A percentile compares a stretch with the other conserved stretches of the same genome.
These are phyloP conservation scores for Exaiptasia diaphana DNA, from an alignment of 64 coral and sea anemone genomes.

Conservation along the genomic window DNA sequence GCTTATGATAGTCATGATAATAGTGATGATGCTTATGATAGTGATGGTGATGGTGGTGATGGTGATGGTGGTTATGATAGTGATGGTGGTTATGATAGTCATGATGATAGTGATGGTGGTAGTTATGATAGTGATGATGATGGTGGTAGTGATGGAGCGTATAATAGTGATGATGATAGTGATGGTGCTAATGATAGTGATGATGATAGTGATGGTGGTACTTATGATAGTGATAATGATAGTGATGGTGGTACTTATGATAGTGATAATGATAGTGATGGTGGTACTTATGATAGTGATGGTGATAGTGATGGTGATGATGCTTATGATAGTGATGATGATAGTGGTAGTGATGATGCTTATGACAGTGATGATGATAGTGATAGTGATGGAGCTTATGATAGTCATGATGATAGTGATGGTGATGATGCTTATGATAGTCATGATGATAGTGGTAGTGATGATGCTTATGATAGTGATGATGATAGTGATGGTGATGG, in stretches of 20 bases:
- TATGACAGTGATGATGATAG: not conserved
- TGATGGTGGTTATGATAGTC: not conserved
- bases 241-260: not conserved
- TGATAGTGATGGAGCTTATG: not conserved
- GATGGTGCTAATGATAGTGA: not conserved
- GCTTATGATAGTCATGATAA: not conserved
- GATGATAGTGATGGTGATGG: too few species aligned
- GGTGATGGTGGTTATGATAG: not conserved
- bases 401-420: too few species aligned
- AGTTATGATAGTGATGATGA: not conserved
- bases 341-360: not conserved
- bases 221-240: not conserved
- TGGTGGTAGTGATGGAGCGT: not conserved
- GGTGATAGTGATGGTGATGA: not conserved
- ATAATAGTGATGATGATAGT: not conserved
- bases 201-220: not conserved
- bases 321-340: not conserved
- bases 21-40: not conserved
- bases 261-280: not conserved
- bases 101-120: conserved; percentile 9
- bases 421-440: too few species aligned
- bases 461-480: too few species aligned
- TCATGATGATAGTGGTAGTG: too few species aligned
- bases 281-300: not conserved
- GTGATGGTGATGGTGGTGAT: not conserved